Conservation (phyloP, 2,113 vertebrate species). For the Semnornis frantzii region DNA sequence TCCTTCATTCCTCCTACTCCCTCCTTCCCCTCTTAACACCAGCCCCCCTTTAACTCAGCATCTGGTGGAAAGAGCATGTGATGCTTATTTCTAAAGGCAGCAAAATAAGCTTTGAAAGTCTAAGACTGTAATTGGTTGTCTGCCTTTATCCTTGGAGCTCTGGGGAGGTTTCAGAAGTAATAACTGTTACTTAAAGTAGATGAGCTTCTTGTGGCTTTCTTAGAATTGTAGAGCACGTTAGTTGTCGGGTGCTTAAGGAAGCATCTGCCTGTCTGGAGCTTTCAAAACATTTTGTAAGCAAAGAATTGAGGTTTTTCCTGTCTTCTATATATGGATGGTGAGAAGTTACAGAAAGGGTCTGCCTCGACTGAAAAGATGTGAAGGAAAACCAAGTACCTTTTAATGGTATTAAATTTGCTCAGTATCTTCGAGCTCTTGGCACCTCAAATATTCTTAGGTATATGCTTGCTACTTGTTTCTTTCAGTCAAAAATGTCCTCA, state of each 20-base stretch:
- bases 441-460: background rate
- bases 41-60: background rate
- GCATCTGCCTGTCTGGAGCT: constrained; percentile 54
- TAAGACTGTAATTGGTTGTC: constrained; percentile 80
- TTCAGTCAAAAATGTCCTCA: background rate
- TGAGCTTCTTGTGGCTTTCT: constrained; percentile 71
- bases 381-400: background rate
- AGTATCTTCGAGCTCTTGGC: background rate
- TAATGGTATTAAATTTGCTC: background rate
- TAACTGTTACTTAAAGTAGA: constrained; percentile 79
- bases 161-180: constrained; percentile 74
- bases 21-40: background rate
- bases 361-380: background rate
- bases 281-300: constrained; percentile 44
- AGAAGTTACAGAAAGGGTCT: background rate
- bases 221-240: constrained; percentile 8
- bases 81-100: constrained; percentile 68
- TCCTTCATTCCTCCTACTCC: background rate
- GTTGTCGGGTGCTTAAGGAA: background rate
- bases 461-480: background rate
- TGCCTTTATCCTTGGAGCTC: constrained; percentile 73
- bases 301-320: constrained; percentile 12
- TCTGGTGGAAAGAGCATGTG: constrained; percentile 58
- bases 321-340: background rate
- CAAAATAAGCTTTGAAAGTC: constrained; percentile 70